Conservation (phyloP, 2,888 invertebrate genomes). For the Ichneumon xanthorius region DNA sequence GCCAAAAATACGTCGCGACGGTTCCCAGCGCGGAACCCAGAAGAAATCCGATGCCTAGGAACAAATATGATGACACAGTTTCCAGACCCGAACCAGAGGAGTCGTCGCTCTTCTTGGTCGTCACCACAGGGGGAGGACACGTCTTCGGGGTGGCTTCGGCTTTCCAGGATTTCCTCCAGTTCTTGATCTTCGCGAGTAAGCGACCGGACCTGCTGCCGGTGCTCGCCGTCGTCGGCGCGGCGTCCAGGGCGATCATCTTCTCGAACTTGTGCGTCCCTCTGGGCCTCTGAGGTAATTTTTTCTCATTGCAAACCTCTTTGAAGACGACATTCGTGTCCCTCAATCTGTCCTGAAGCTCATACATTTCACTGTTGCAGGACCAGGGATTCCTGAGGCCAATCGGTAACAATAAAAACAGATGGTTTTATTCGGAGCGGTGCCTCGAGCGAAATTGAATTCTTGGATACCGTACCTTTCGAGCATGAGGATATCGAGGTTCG, state of each 20-base stretch:
- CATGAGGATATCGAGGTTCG: constrained; percentile 72
- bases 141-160: constrained; percentile 14
- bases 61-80: constrained; percentile 74
- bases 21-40: constrained; percentile 76
- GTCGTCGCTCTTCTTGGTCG: background rate
- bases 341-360: constrained; percentile 73
- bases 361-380: constrained; percentile 76
- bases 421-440: background rate
- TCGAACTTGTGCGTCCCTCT: constrained; percentile 54
- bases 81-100: constrained; percentile 45
- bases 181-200: constrained; percentile 44
- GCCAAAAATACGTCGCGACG: constrained; percentile 77
- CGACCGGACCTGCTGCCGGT: constrained; percentile 26
- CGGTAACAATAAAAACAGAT: constrained; percentile 39
- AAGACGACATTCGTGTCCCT: constrained; percentile 64
- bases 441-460: background rate
- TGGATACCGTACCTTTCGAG: constrained; percentile 73
- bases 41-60: constrained; percentile 77
- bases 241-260: constrained; percentile 53
- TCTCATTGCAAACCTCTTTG: constrained; percentile 68
- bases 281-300: constrained; percentile 9
- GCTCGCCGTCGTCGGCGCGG: background rate
- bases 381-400: constrained; percentile 77
- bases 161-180: constrained; percentile 46
- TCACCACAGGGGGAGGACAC: background rate